These are phyloP conservation scores for Glyphotaelius pellucidus DNA, from an alignment of 2,888 invertebrate species.

Conservation along the genomic window DNA sequence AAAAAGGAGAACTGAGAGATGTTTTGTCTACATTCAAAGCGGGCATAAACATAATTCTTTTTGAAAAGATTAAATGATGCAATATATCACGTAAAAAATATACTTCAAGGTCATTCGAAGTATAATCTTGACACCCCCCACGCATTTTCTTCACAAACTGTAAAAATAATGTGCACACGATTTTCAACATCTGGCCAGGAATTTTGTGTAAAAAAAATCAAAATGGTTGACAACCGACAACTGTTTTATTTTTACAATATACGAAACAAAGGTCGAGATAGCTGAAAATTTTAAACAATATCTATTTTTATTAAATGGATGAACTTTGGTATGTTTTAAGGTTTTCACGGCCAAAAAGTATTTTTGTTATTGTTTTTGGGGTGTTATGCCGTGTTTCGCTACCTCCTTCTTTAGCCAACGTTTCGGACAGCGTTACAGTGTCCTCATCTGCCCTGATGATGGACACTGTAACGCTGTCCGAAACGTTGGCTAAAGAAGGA, in stretches of 20 bases:
- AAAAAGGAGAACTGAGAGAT: background rate
- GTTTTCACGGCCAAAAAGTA: too few species aligned
- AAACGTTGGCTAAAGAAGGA: too few species aligned
- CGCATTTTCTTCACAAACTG: background rate
- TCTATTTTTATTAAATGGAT: background rate
- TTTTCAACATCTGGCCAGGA: background rate
- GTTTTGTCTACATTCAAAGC: background rate
- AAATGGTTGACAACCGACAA: background rate
- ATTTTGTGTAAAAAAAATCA: background rate
- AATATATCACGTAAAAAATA: constrained; percentile 38
- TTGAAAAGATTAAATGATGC: background rate
- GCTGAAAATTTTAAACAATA: background rate
- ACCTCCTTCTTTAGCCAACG: too few species aligned
- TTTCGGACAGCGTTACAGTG: too few species aligned
- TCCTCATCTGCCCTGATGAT: too few species aligned
- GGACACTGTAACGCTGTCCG: too few species aligned
- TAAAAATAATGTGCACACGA: background rate
- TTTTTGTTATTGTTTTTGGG: too few species aligned
- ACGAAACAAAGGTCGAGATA: background rate
- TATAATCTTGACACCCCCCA: background rate
- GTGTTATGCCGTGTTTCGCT: too few species aligned
- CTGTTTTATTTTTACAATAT: background rate
- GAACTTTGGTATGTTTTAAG: too few species aligned
- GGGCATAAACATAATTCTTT: background rate
- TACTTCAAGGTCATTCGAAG: constrained; percentile 11